These are phyloP conservation scores for Camponotus fellah DNA, from an alignment of 2,888 invertebrate genomes.

Conservation along the genomic window DNA sequence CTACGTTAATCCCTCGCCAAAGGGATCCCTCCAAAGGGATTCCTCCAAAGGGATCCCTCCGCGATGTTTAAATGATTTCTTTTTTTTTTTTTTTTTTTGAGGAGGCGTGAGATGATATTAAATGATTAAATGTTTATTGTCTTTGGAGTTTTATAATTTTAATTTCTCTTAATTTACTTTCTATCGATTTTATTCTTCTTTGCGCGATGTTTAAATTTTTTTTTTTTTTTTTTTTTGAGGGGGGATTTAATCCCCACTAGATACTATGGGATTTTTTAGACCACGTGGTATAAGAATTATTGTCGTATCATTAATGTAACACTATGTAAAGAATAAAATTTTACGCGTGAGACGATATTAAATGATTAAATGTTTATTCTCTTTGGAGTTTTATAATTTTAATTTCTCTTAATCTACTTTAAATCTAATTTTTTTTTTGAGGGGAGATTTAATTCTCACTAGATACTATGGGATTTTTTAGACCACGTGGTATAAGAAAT, in stretches of 20 bases:
- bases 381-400: not conserved
- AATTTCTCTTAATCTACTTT: not conserved
- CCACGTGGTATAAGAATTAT: not conserved
- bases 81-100: too few relatives aligned
- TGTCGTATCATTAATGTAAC: not conserved
- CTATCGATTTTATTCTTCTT: too few relatives aligned
- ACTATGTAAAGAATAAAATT: slow-evolving; percentile 6
- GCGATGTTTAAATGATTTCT: slow-evolving; percentile 13
- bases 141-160: too few relatives aligned
- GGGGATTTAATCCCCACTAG: not conserved
- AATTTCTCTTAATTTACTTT: too few relatives aligned
- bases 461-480: not conserved
- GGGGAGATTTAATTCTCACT: not conserved
- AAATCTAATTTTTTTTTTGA: not conserved
- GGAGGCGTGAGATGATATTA: too few relatives aligned
- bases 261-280: not conserved
- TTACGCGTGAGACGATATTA: not conserved
- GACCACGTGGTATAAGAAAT: not conserved
- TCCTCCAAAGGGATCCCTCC: too few relatives aligned
- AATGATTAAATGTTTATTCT: not conserved
- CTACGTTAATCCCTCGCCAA: not conserved
- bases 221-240: not conserved
- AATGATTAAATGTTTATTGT: too few relatives aligned
- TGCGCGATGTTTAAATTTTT: slow-evolving; percentile 10
- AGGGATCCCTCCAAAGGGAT: not conserved